Evolutionary conservation across 2,888 invertebrate genomes (phyloP), one percentile per base, ranked within the genome.

Genomic region (Stenodema calcarata): DNA sequence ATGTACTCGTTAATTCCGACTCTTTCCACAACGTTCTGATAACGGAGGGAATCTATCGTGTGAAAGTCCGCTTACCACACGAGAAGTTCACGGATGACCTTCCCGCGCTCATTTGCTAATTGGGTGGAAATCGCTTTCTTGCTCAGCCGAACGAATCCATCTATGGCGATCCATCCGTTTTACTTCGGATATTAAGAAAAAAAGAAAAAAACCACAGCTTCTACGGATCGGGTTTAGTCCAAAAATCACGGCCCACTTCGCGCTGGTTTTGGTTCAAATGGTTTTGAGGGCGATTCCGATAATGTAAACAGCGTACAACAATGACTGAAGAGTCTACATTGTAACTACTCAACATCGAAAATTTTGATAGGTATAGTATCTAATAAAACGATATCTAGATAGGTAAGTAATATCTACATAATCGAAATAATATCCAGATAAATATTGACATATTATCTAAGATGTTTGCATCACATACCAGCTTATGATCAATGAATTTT

Each of bases 81-180:
- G 18, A 54, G 54, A 62, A 78, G 78, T 78, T 78, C 78, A 78
- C 78, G 78, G 78, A 78, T 42, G 78, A 42, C 78, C 78, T 44
- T 44, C 78, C 44, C 14, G 42, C 41, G 44, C 78, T 78, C 78
- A 78, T 78, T 78, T 78, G 78, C 78, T 78, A 78, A 78, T 78
- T 78, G 78, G 42, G 78, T 42, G 78, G 78, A 44, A 44, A 78
- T 44, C 78, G 78, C 78, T 78, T 78, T 78, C 78, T 42, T 18
- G 14, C 42, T 44, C 27, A 23, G 78, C 23, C 62, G 62, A 62
- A 62, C 62, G 62, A 62, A 62, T 62, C 62, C 23, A 23, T 4
- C 62, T 62, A 18, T 50, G 62, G 62, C 23, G 62, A 62, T 62
- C 62, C 62, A 62, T 62, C 62, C 62, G 62, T 62, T 62, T 62